Base-by-base conservation (phyloP, 1,140 invertebrate genomes). In the Vanessa atalanta region DNA sequence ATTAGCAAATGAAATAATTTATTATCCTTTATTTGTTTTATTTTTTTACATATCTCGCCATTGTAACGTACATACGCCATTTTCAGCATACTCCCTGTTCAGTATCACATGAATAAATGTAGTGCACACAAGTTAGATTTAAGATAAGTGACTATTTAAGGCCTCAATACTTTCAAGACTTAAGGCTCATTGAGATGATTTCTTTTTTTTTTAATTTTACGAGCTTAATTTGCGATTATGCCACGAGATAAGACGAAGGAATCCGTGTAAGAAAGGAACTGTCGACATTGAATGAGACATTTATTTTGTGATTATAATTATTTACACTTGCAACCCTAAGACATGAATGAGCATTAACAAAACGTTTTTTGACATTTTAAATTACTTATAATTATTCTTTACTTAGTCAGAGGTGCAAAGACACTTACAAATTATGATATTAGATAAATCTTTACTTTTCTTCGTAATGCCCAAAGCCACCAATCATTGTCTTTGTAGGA, bases 121-220 rank as follows among this genome's bases (percentile, higher is more conserved):
- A 60, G 55, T 60, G 55, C 11, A 60, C 11, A 60, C 13, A 14
- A 51, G 12, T 60, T 60, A 60, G 55, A 60, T 60, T 13, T 60
- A 60, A 60, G 55, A 60, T 60, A 60, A 60, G 20, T 13, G 51
- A 53, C 51, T 16, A 20, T 26, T 60, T 31, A 60, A 60, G 55
- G 20, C 23, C 5, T 53, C 51, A 53, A 50, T 53, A 53, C 51
- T 20, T 16, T 16, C 16, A 60, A 60, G 55, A 60, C 23, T 60
- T 60, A 60, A 12, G 48, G 12, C 13, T n/a, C 48, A 43, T 53
- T 53, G 51, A 53, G 55, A 60, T 57, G 53, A 57, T 23, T 20
- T 60, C 13, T n/a, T 26, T n/a, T n/a, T 51, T n/a, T 15, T 15
- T 50, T 50, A 15, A 51, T 12, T 51, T 60, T n/a, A 12, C 23